Percentiles rank a stretch among this genome's conserved stretches.
These are phyloP conservation scores for Cyprinella venusta DNA, from an alignment of 2,797 vertebrate genomes.

Conservation along the genomic window DNA sequence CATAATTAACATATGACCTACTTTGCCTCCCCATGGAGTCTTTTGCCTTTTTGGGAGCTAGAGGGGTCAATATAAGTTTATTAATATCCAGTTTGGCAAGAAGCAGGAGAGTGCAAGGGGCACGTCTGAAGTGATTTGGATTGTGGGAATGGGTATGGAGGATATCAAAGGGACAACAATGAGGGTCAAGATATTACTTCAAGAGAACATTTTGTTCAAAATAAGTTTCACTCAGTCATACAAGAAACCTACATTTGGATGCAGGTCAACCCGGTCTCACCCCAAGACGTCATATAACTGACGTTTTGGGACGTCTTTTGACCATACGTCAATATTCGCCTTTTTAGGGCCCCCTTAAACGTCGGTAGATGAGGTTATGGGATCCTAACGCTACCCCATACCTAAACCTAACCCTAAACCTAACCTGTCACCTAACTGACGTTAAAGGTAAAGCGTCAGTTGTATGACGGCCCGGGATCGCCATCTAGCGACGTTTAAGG, in stretches of 20 bases:
- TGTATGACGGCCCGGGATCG: too few relatives aligned
- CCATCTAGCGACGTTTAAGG: too few relatives aligned
- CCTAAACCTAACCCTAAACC: too few relatives aligned
- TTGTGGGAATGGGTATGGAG: neutral
- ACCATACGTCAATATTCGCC: too few relatives aligned
- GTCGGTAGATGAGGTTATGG: too few relatives aligned
- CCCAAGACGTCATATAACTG: too few relatives aligned
- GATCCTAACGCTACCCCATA: too few relatives aligned
- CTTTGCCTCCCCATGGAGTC: conserved; percentile 51
- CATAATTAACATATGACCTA: conserved; percentile 60
- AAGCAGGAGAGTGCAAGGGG: conserved; percentile 48
- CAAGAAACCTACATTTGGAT: neutral
- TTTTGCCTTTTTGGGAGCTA: conserved; percentile 44
- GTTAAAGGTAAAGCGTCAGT: too few relatives aligned
- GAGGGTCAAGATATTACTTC: neutral
- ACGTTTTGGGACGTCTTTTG: too few relatives aligned
- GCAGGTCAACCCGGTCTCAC: too few relatives aligned
- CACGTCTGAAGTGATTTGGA: conserved; percentile 28
- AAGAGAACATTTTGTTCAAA: neutral
- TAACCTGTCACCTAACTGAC: too few relatives aligned
- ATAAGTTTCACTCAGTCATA: neutral
- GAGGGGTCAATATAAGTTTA: conserved; percentile 44
- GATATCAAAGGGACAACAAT: neutral
- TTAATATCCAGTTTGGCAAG: conserved; percentile 53
- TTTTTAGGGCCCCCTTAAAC: too few relatives aligned